Evolutionary conservation across 2,888 invertebrate genomes (phyloP).

Genomic region (Spisula solida): DNA sequence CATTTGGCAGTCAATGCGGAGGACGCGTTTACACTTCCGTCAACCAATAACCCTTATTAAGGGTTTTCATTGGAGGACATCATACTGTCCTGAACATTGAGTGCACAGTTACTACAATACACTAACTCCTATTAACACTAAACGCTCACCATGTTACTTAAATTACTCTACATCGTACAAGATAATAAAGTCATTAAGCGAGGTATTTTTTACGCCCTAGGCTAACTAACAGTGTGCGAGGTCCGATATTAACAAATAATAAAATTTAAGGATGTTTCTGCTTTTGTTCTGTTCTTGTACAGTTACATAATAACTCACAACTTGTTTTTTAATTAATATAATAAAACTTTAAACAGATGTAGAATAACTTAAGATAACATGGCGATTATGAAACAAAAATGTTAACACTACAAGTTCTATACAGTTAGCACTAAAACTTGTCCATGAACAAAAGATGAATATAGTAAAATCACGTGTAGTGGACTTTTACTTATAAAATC

Average conservation of each 20-base stretch:
- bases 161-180: slow-evolving; percentile 4
- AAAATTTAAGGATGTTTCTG: no score
- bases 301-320: no score
- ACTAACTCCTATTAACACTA: neutral
- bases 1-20: slow-evolving; percentile 34
- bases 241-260: no score
- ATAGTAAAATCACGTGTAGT: no score
- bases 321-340: neutral
- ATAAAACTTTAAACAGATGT: neutral
- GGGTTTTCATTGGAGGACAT: slow-evolving; percentile 35
- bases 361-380: neutral
- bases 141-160: neutral
- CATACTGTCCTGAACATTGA: slow-evolving; percentile 42
- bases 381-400: neutral
- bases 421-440: neutral
- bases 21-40: slow-evolving; percentile 33
- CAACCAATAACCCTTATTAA: slow-evolving; percentile 27
- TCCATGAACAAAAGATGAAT: neutral
- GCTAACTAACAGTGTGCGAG: no score
- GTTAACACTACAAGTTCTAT: neutral
- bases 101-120: neutral
- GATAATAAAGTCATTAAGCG: neutral
- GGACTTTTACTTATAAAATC: no score
- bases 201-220: neutral
- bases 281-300: neutral